A percentile compares a stretch with the other conserved stretches of the same genome.
phyloP scores from a whole-genome alignment of 2,113 vertebrate species.

The Apteryx owenii region DNA sequence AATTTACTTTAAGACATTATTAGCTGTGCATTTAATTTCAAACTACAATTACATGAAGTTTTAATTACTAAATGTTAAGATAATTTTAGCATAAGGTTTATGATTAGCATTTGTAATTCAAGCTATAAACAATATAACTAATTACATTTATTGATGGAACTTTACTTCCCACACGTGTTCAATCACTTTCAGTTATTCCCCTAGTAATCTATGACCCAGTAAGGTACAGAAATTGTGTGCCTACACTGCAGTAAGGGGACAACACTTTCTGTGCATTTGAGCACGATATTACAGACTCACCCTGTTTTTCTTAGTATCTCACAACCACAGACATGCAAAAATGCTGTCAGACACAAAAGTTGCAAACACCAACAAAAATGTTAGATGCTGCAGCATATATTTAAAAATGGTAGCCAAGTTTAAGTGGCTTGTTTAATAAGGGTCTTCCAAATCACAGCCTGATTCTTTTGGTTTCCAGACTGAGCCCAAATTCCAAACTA shows the following conservation, averaged over 20 bases:
- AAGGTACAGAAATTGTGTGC: background rate
- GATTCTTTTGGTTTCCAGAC: background rate
- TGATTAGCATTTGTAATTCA: slow-evolving; percentile 22
- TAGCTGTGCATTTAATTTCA: slow-evolving; percentile 45
- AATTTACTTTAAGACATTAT: slow-evolving; percentile 27
- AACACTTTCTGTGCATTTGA: background rate
- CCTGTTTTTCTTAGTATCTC: background rate
- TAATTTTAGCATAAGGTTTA: slow-evolving; percentile 28
- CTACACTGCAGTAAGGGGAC: background rate
- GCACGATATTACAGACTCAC: background rate
- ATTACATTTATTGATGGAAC: slow-evolving; percentile 36
- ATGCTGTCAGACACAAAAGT: background rate
- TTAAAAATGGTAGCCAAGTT: background rate
- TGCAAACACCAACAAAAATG: background rate
- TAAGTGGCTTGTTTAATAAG: background rate
- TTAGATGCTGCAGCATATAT: background rate
- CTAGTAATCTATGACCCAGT: background rate
- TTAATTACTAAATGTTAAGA: slow-evolving; percentile 50
- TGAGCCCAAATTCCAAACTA: background rate
- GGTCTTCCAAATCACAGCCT: background rate
- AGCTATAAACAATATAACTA: slow-evolving; percentile 35
- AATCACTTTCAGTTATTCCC: slow-evolving; percentile 35
- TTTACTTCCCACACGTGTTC: slow-evolving; percentile 36
- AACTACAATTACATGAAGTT: slow-evolving; percentile 5
- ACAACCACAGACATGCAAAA: background rate